phyloP scores from a whole-genome alignment of 2,797 vertebrate species.

The Sebastes ruberrimus region DNA sequence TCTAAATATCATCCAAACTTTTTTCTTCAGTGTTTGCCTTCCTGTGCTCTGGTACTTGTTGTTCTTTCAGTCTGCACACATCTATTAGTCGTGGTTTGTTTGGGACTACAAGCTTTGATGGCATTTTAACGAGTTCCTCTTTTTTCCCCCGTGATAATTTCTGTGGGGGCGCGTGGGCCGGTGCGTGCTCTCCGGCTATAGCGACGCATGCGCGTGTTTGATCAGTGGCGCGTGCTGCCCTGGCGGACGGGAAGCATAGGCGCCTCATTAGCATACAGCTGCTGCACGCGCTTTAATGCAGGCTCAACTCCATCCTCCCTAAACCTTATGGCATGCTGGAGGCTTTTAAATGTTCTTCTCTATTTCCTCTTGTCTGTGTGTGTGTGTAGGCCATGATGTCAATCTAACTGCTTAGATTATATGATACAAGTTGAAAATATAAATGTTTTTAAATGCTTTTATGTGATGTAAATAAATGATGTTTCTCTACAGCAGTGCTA shows the following conservation, averaged over 20 bases:
- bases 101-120: conserved; percentile 77
- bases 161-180: conserved; percentile 65
- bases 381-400: neutral
- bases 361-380: neutral
- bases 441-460: neutral
- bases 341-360: neutral
- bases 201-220: conserved; percentile 86
- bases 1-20: neutral
- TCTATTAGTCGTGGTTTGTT: conserved; percentile 62
- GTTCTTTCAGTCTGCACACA: conserved; percentile 11
- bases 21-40: neutral
- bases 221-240: conserved; percentile 90
- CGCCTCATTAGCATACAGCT: conserved; percentile 97
- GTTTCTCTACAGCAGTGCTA: neutral
- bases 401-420: neutral
- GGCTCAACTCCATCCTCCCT: conserved; percentile 29
- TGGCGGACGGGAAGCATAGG: conserved; percentile 78
- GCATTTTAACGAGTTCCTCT: conserved; percentile 85
- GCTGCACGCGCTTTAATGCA: conserved; percentile 69
- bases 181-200: conserved; percentile 27
- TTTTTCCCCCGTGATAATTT: conserved; percentile 71
- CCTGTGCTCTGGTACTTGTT: conserved; percentile 25
- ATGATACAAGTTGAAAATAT: neutral
- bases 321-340: conserved; percentile 12
- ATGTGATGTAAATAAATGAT: neutral